phyloP scores from a whole-genome alignment of 2,797 vertebrate species.

The Eulemur coronatus region DNA sequence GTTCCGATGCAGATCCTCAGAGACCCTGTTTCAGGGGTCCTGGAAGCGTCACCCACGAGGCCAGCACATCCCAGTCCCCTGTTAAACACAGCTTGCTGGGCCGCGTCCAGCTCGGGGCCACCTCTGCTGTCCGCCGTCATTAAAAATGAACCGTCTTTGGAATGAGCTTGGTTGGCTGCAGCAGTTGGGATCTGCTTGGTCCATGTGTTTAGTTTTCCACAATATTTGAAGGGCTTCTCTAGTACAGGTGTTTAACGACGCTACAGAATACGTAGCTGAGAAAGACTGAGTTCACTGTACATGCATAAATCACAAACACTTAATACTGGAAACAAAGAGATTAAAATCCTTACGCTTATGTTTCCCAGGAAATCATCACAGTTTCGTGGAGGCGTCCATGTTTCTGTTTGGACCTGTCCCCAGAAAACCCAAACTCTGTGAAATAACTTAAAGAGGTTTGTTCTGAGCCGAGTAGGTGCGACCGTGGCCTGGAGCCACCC shows the following conservation, averaged over 20 bases:
- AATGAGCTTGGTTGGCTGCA: fast-evolving
- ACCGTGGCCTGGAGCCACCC: too few species aligned
- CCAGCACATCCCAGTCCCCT: fast-evolving
- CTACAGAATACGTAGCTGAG: neutral
- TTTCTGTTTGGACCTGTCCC: neutral
- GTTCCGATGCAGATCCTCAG: fast-evolving
- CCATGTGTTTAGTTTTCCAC: neutral
- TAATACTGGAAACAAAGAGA: neutral
- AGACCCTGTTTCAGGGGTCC: neutral
- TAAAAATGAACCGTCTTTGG: neutral
- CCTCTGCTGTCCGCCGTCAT: fast-evolving
- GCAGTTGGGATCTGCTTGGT: too few species aligned
- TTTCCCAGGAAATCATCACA: neutral
- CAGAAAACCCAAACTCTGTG: too few species aligned
- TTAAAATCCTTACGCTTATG: neutral
- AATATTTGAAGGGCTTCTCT: neutral
- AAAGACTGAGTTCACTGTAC: neutral
- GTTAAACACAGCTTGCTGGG: fast-evolving
- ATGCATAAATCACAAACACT: neutral
- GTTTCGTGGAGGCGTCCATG: neutral
- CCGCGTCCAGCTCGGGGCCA: fast-evolving
- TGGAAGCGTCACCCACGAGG: neutral
- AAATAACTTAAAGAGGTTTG: too few species aligned
- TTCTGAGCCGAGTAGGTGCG: too few species aligned
- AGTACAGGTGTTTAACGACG: neutral